phyloP scores from a whole-genome alignment of 2,888 invertebrate species.

The Ceramica pisi region DNA sequence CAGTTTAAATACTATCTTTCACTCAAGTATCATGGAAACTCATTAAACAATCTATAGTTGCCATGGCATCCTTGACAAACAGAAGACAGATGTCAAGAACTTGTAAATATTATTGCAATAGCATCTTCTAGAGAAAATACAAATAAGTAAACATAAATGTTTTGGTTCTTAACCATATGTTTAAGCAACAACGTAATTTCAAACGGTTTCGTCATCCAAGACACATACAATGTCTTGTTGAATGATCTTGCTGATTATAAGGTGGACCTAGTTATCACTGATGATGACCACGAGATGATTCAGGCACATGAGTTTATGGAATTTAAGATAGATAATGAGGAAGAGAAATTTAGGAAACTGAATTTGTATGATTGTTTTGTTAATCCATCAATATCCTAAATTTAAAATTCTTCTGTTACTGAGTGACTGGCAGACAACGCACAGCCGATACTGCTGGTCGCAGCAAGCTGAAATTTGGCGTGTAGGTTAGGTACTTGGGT shows the following conservation, averaged over 20 bases:
- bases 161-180: constrained; percentile 57
- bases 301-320: constrained; percentile 54
- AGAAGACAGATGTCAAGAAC: constrained; percentile 14
- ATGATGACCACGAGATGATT: constrained; percentile 75
- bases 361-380: constrained; percentile 62
- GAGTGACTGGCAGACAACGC: too few relatives aligned
- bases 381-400: too few relatives aligned
- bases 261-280: constrained; percentile 70
- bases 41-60: not conserved
- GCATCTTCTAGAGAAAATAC: not conserved
- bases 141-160: constrained; percentile 38
- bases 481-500: too few relatives aligned
- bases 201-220: constrained; percentile 58
- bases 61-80: constrained; percentile 18
- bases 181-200: constrained; percentile 48
- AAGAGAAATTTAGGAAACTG: constrained; percentile 59
- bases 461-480: too few relatives aligned
- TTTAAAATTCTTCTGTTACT: too few relatives aligned
- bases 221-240: constrained; percentile 66
- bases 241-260: constrained; percentile 71
- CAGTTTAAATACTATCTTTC: constrained; percentile 3
- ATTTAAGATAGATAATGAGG: constrained; percentile 54
- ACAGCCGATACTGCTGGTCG: too few relatives aligned
- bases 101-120: constrained; percentile 14
- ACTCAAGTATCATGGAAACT: too few relatives aligned